Evolutionary conservation across 1,140 invertebrate genomes (phyloP).

Genomic region (Zophobas atratus): DNA sequence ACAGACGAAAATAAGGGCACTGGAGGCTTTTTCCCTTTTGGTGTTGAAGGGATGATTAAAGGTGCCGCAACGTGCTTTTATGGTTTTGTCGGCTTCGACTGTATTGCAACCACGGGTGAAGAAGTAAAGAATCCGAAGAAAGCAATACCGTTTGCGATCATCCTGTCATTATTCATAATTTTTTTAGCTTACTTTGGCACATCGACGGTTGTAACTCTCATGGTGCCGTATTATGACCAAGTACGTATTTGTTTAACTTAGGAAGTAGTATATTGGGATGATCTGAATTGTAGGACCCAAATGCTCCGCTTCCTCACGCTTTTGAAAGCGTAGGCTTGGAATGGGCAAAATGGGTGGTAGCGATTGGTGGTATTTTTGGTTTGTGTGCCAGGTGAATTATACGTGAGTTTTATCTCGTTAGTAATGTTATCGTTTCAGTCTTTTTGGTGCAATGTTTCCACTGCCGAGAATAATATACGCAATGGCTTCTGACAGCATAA

Average conservation of each 20-base stretch:
- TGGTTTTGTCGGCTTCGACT: conserved; percentile 94
- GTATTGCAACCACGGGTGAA: conserved; percentile 89
- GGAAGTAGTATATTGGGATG: background rate
- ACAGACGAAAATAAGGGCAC: conserved; percentile 63
- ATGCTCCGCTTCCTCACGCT: conserved; percentile 81
- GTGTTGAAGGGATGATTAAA: conserved; percentile 84
- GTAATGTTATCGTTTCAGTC: conserved; percentile 69
- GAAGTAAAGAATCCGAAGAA: conserved; percentile 91
- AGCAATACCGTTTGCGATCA: conserved; percentile 90
- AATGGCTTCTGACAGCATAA: conserved; percentile 88
- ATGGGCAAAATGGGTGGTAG: conserved; percentile 83
- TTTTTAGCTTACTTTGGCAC: conserved; percentile 91
- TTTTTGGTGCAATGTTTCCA: conserved; percentile 90
- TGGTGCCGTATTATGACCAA: conserved; percentile 93
- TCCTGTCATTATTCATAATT: conserved; percentile 84
- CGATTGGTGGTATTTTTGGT: conserved; percentile 83
- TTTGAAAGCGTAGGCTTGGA: conserved; percentile 81
- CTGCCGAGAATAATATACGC: conserved; percentile 89
- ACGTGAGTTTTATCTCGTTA: background rate
- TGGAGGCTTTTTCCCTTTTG: conserved; percentile 91
- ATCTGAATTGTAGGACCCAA: conserved; percentile 70
- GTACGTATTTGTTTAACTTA: conserved; percentile 67
- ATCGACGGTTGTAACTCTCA: conserved; percentile 90
- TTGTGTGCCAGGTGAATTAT: conserved; percentile 76
- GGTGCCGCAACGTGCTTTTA: conserved; percentile 95